These are phyloP conservation scores for Monopterus albus DNA, from an alignment of 2,113 vertebrate species.

Conservation along the genomic window DNA sequence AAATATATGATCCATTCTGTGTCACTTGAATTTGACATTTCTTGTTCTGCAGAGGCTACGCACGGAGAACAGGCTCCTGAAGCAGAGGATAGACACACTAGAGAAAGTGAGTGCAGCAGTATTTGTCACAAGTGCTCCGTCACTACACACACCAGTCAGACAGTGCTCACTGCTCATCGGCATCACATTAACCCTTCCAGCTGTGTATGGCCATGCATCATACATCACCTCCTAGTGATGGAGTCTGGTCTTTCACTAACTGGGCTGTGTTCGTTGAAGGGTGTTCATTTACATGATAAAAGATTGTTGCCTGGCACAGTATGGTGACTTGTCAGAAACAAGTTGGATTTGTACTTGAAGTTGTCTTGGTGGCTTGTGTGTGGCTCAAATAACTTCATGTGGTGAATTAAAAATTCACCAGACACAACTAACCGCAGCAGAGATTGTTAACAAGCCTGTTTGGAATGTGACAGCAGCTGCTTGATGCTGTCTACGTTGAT, in stretches of 20 bases:
- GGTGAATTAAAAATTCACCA: constrained; percentile 7
- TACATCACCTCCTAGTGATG: constrained; percentile 14
- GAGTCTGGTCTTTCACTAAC: constrained; percentile 66
- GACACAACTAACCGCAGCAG: constrained; percentile 36
- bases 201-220: constrained; percentile 42
- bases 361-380: constrained; percentile 8
- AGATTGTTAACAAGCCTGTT: constrained; percentile 10
- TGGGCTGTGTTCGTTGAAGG: constrained; percentile 38
- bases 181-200: constrained; percentile 59
- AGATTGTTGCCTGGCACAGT: background rate
- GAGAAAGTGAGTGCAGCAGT: constrained; percentile 91
- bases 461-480: constrained; percentile 35
- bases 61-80: constrained; percentile 96
- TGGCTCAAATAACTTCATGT: background rate
- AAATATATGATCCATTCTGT: background rate
- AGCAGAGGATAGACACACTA: constrained; percentile 97
- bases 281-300: background rate
- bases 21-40: background rate
- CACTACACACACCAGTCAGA: constrained; percentile 17
- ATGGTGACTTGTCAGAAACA: constrained; percentile 4
- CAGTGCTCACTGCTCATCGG: constrained; percentile 24
- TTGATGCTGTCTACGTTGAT: constrained; percentile 31
- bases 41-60: constrained; percentile 89
- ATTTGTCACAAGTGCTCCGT: background rate
- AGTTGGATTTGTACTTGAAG: constrained; percentile 8